These are phyloP conservation scores for Pionites leucogaster DNA, from an alignment of 2,113 vertebrate species.

Conservation along the genomic window DNA sequence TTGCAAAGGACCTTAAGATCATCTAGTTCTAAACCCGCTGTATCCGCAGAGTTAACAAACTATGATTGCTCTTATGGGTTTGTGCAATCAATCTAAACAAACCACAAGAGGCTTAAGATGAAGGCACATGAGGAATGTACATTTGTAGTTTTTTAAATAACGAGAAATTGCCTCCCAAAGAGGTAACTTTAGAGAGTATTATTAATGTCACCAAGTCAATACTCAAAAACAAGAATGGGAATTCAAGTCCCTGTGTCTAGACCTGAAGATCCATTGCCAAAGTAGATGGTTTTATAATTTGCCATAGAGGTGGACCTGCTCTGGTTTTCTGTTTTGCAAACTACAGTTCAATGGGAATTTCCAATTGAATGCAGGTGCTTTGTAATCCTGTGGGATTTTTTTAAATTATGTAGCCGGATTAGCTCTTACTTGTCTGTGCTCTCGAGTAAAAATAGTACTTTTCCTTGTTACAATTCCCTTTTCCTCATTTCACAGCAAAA, in stretches of 20 bases:
- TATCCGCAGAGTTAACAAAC: not conserved
- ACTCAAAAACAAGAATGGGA: not conserved
- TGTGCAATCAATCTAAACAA: not conserved
- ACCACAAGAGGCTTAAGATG: not conserved
- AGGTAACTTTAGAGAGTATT: not conserved
- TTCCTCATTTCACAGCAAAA: not conserved
- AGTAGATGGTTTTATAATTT: not conserved
- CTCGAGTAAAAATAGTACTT: not conserved
- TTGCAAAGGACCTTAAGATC: not conserved
- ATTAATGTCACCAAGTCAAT: not conserved
- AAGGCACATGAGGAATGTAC: not conserved
- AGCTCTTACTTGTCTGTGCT: not conserved
- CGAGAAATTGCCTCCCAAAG: not conserved
- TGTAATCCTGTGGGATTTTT: not conserved
- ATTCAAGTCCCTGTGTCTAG: not conserved
- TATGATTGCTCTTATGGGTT: not conserved
- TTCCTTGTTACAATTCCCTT: not conserved
- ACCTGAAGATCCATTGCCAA: not conserved
- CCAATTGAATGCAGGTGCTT: not conserved
- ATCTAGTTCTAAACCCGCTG: not conserved
- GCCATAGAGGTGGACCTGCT: not conserved
- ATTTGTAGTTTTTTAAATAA: not conserved
- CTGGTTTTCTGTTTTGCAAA: not conserved
- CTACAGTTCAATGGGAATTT: not conserved
- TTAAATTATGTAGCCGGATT: not conserved